A percentile compares a stretch with the other conserved stretches of the same genome.
phyloP scores from a whole-genome alignment of 2,797 vertebrate species.

The Ctenopoma multispine region DNA sequence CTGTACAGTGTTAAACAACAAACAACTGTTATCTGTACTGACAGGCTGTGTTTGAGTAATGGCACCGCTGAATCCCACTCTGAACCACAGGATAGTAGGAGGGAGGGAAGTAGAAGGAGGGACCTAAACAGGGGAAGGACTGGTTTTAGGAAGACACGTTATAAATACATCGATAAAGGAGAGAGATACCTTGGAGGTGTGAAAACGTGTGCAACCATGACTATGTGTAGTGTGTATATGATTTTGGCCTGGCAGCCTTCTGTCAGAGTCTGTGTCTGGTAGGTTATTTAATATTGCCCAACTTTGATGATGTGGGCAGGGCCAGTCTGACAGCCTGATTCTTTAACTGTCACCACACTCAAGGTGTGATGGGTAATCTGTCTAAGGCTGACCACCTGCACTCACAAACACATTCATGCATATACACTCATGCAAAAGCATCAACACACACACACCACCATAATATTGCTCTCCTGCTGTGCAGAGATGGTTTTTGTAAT shows the following conservation, averaged over 20 bases:
- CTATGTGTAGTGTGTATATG: constrained; percentile 37
- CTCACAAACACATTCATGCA: constrained; percentile 46
- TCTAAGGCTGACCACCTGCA: constrained; percentile 64
- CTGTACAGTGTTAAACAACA: constrained; percentile 73
- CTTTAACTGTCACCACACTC: constrained; percentile 76
- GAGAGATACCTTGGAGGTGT: constrained; percentile 26
- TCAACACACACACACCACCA: constrained; percentile 42
- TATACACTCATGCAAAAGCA: constrained; percentile 39
- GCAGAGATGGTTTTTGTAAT: constrained; percentile 65
- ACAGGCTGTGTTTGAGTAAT: constrained; percentile 76
- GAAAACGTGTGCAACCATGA: constrained; percentile 29
- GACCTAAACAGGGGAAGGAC: constrained; percentile 18
- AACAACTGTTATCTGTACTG: constrained; percentile 69
- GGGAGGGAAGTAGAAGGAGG: constrained; percentile 5
- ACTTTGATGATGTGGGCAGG: constrained; percentile 62
- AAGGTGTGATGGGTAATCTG: constrained; percentile 74
- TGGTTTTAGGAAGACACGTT: constrained; percentile 36
- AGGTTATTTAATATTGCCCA: constrained; percentile 67
- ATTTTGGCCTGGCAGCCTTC: constrained; percentile 47
- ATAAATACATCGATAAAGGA: constrained; percentile 29
- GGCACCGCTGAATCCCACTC: constrained; percentile 63
- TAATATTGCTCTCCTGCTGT: constrained; percentile 60
- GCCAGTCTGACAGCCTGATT: constrained; percentile 69
- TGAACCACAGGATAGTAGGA: constrained; percentile 51
- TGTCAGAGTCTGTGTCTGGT: constrained; percentile 46